These are phyloP conservation scores for Drosophila longiperda DNA, from an alignment of 2,888 invertebrate genomes.

Conservation along the genomic window DNA sequence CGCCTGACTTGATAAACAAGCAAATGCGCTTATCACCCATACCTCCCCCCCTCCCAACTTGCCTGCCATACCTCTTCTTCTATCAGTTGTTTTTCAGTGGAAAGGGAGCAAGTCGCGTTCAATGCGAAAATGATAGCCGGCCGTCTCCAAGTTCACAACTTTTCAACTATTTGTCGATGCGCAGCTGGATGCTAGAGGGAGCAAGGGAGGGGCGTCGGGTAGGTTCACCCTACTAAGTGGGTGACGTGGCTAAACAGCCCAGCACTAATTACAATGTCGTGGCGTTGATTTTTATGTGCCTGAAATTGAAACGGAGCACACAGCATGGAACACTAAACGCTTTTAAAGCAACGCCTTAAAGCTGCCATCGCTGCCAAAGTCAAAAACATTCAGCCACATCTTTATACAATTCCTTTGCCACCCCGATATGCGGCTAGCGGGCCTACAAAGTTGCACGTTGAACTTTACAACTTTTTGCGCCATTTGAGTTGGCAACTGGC, in stretches of 20 bases:
- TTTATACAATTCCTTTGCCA: not conserved
- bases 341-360: conserved; percentile 64
- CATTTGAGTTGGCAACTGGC: conserved; percentile 44
- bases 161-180: conserved; percentile 67
- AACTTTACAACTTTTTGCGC: conserved; percentile 75
- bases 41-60: conserved; percentile 14
- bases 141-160: conserved; percentile 68
- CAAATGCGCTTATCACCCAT: conserved; percentile 76
- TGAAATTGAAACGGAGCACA: conserved; percentile 70
- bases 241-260: conserved; percentile 46
- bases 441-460: conserved; percentile 73
- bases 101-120: conserved; percentile 46
- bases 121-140: conserved; percentile 79
- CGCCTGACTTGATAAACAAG: conserved; percentile 73
- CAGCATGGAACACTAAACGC: conserved; percentile 54
- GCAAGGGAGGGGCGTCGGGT: not conserved
- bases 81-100: conserved; percentile 27
- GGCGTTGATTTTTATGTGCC: conserved; percentile 74
- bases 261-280: conserved; percentile 70
- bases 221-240: conserved; percentile 4
- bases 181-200: not conserved
- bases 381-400: not conserved
- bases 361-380: conserved; percentile 30
- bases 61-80: conserved; percentile 14
- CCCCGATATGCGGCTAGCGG: conserved; percentile 17